Evolutionary conservation across 2,797 vertebrate species (phyloP).

Genomic region (Ctenosaura bakeri): DNA sequence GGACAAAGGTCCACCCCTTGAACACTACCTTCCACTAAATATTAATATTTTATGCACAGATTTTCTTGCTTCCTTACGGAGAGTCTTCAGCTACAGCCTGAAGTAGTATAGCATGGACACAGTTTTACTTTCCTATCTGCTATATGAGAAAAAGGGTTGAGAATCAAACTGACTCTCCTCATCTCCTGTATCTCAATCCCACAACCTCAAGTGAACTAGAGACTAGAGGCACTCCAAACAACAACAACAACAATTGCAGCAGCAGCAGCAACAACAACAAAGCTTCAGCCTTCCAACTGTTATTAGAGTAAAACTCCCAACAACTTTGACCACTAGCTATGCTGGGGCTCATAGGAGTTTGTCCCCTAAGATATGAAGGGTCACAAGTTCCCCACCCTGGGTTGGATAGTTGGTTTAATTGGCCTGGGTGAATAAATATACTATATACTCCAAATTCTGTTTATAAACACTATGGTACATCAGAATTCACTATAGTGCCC

Average conservation of each 20-base stretch:
- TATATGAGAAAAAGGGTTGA: background rate
- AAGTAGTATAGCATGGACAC: background rate
- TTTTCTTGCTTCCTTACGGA: background rate
- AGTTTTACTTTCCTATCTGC: background rate
- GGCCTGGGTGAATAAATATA: background rate
- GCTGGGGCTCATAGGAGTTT: background rate
- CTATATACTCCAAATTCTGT: background rate
- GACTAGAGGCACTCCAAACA: too few species aligned
- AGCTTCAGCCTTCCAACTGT: background rate
- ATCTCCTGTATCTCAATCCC: background rate
- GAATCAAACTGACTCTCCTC: background rate
- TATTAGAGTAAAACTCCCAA: background rate
- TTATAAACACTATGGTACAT: background rate
- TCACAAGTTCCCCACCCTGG: background rate
- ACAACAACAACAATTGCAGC: too few species aligned
- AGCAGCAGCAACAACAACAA: background rate
- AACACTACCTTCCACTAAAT: background rate
- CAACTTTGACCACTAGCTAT: background rate
- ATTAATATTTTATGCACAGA: background rate
- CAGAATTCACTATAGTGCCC: background rate
- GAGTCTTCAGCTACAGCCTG: background rate
- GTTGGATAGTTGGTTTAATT: background rate
- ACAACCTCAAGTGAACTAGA: background rate
- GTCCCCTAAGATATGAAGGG: background rate
- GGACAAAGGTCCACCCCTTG: background rate